Percentiles rank a stretch among this genome's conserved stretches.
These are phyloP conservation scores for Lindbergichthys nudifrons DNA, from an alignment of 2,797 vertebrate genomes.

Conservation along the genomic window DNA sequence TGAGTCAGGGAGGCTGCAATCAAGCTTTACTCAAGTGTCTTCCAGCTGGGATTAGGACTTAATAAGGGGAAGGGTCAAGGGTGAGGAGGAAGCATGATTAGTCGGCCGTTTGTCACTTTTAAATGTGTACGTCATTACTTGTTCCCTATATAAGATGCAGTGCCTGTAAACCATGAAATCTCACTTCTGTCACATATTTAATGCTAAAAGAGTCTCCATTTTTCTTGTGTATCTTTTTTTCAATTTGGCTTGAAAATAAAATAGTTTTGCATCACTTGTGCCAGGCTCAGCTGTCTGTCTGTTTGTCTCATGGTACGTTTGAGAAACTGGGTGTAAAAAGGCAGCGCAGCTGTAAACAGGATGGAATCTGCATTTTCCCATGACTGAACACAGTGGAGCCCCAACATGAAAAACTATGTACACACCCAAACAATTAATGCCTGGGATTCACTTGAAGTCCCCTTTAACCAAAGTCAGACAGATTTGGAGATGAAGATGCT, in stretches of 20 bases:
- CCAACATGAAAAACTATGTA: slow-evolving; percentile 21
- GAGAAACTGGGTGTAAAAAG: slow-evolving; percentile 8
- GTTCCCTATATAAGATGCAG: slow-evolving; percentile 19
- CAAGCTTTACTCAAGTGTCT: slow-evolving; percentile 59
- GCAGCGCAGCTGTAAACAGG: slow-evolving; percentile 37
- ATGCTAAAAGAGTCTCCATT: slow-evolving; percentile 11
- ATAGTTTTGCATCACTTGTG: slow-evolving; percentile 19
- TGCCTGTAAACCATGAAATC: background rate
- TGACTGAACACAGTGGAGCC: slow-evolving; percentile 40
- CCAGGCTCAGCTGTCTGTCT: background rate
- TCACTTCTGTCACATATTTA: slow-evolving; percentile 16
- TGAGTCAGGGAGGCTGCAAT: slow-evolving; percentile 55
- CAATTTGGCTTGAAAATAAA: slow-evolving; percentile 18
- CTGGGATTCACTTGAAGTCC: slow-evolving; percentile 27
- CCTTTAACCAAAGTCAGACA: slow-evolving; percentile 11
- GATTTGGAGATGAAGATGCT: background rate
- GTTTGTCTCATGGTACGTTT: slow-evolving; percentile 2
- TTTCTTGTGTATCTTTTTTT: background rate
- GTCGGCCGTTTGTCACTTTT: slow-evolving; percentile 37
- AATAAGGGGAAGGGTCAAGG: slow-evolving; percentile 65
- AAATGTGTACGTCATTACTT: background rate
- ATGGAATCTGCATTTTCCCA: slow-evolving; percentile 56
- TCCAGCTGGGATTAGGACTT: slow-evolving; percentile 71
- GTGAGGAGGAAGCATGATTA: slow-evolving; percentile 64
- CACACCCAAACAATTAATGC: slow-evolving; percentile 47